Base-by-base conservation (phyloP, 1,140 invertebrate genomes). In the Eumaeus atala region DNA sequence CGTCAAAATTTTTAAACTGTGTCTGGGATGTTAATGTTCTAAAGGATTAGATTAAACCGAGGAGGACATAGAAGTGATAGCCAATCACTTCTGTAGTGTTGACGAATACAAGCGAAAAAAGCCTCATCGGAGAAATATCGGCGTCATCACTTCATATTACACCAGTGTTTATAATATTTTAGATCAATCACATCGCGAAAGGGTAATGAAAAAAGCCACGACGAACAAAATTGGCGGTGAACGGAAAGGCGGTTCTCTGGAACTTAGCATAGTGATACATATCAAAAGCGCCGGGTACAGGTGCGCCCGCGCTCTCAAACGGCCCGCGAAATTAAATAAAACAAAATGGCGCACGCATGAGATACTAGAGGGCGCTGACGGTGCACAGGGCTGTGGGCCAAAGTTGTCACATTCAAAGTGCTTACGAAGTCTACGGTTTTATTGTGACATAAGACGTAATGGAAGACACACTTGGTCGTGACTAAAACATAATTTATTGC, bases 181-280 rank as follows among this genome's bases (percentile, higher is more conserved):
- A 44, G 40, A 44, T 44, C 40, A 44, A 44, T 44, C 16, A 44
- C 40, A 44, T 9, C 16, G 40, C 40, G 40, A 28, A 28, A 28
- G 2, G 21, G 21, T 3, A 28, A 16, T 44, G 40, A 16, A 44
- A 44, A 44, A 44, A 28, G 21, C 40, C n/a, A 44, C 40, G 17
- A 14, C 16, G 16, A 40, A 44, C 40, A 44, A 44, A 44, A 44
- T 44, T 14, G 40, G 14, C 40, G 40, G 40, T 14, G 40, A 44
- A 16, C 40, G 40, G 17, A 44, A 44, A 54, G 40, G 58, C 49
- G 54, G 52, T 47, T 51, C 42, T 49, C 44, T 65, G 70, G 64
- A 66, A 73, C 65, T 83, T 79, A 79, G 76, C 77, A 84, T 84
- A 81, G 81, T 76, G 77, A 77, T 77, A 62, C 51, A 72, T 65